These are phyloP conservation scores for Sitodiplosis mosellana DNA, from an alignment of 1,140 invertebrate genomes.

Conservation along the genomic window DNA sequence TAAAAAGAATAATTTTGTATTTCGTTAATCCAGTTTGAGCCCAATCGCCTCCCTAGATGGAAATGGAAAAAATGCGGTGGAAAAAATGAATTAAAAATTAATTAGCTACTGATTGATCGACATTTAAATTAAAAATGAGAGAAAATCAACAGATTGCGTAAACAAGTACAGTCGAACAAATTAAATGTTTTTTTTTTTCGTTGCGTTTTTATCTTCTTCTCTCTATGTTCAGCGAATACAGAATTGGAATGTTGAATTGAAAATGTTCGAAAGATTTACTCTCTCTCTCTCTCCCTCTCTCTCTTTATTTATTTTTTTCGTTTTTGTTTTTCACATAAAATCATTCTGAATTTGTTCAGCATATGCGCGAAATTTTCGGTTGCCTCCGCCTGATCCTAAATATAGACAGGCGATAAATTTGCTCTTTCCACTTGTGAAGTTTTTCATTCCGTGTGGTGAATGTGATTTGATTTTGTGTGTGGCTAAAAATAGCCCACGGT, in stretches of 20 bases:
- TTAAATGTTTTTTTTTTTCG: not conserved
- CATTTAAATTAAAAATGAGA: not conserved
- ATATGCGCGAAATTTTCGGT: not conserved
- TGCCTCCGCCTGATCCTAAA: not conserved
- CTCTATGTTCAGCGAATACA: not conserved
- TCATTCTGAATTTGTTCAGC: not conserved
- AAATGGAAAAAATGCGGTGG: conserved; percentile 14
- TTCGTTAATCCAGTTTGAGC: conserved; percentile 25
- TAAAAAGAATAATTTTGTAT: not conserved
- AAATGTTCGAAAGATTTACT: not conserved
- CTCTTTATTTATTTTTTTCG: too few species aligned
- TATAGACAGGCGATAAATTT: too few species aligned
- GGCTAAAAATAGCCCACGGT: too few species aligned
- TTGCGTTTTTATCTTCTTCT: not conserved
- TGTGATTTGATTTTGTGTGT: too few species aligned
- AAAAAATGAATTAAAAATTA: conserved; percentile 1
- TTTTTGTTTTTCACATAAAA: not conserved
- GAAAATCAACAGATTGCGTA: not conserved
- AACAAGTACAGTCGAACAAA: not conserved
- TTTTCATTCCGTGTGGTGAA: too few species aligned
- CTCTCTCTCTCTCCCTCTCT: too few species aligned
- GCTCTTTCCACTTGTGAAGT: too few species aligned
- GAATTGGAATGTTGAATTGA: not conserved
- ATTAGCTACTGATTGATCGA: not conserved
- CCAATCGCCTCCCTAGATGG: conserved; percentile 53